A percentile compares a stretch with the other conserved stretches of the same genome.
phyloP scores from a whole-genome alignment of 2,113 vertebrate genomes.

The Diadophis punctatus region DNA sequence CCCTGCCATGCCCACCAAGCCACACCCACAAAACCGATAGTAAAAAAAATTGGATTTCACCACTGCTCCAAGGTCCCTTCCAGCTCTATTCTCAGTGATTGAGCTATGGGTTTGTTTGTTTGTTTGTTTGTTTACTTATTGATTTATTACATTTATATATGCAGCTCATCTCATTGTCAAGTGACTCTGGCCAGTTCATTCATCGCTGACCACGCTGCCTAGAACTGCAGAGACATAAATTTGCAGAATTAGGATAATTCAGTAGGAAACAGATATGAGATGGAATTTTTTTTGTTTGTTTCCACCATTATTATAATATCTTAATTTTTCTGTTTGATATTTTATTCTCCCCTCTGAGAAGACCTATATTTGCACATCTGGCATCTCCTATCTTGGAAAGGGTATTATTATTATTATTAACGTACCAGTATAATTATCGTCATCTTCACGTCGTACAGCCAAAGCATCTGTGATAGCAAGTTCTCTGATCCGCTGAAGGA shows the following conservation, averaged over 20 bases:
- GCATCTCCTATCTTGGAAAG: not conserved
- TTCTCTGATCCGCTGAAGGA: not conserved
- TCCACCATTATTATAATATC: not conserved
- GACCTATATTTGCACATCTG: not conserved
- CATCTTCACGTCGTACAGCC: not conserved
- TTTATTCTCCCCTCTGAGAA: not conserved
- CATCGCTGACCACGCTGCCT: not conserved
- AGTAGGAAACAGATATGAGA: not conserved
- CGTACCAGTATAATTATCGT: not conserved
- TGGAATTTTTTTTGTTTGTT: not conserved
- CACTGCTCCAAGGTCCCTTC: no score
- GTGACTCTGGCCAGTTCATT: not conserved
- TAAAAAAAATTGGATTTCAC: no score
- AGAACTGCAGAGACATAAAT: not conserved
- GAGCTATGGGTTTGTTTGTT: no score
- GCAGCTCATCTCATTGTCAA: no score
- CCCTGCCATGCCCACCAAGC: no score
- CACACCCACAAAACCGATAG: no score
- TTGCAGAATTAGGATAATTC: not conserved
- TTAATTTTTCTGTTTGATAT: not conserved
- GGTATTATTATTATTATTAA: not conserved
- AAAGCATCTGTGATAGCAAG: not conserved
- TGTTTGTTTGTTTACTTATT: no score
- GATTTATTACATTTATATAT: no score
- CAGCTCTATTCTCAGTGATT: no score